A percentile compares a stretch with the other conserved stretches of the same genome.
These are phyloP conservation scores for Pristionchus entomophagus DNA, from an alignment of 2,888 invertebrate genomes.

Conservation along the genomic window DNA sequence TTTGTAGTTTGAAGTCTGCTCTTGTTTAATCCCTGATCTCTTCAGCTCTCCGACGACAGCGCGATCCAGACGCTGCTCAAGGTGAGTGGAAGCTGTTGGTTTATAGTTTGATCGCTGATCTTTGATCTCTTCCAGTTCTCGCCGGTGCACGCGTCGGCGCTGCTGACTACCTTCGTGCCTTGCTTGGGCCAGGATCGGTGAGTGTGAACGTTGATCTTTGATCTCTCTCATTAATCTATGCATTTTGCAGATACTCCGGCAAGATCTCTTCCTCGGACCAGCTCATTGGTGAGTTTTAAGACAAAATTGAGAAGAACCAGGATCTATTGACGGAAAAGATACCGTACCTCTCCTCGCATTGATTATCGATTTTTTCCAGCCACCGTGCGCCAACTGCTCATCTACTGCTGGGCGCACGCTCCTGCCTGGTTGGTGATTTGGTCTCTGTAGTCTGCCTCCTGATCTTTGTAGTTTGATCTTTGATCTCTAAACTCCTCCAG, in stretches of 20 bases:
- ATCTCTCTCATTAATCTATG: not conserved
- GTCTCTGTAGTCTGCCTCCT: not conserved
- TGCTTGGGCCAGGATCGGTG: slow-evolving; percentile 8
- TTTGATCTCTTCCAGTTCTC: slow-evolving; percentile 17
- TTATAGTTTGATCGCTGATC: not conserved
- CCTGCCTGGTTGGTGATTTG: not conserved
- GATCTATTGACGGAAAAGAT: too few species aligned
- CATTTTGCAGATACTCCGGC: not conserved
- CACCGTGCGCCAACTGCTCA: too few species aligned
- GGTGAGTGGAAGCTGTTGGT: not conserved
- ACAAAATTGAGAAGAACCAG: too few species aligned
- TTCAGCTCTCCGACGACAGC: slow-evolving; percentile 28
- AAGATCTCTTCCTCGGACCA: not conserved
- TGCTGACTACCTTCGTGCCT: slow-evolving; percentile 15
- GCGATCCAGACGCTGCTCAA: slow-evolving; percentile 4
- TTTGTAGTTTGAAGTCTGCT: not conserved
- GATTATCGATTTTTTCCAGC: not conserved
- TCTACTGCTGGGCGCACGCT: slow-evolving; percentile 2
- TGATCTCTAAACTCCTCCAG: not conserved
- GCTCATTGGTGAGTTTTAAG: not conserved
- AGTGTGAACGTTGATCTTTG: not conserved
- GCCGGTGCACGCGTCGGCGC: slow-evolving; percentile 20
- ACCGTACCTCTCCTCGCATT: too few species aligned
- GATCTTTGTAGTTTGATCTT: not conserved
- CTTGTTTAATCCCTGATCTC: not conserved